Evolutionary conservation across 2,113 vertebrate species (phyloP).

Genomic region (Spilogale gracilis): DNA sequence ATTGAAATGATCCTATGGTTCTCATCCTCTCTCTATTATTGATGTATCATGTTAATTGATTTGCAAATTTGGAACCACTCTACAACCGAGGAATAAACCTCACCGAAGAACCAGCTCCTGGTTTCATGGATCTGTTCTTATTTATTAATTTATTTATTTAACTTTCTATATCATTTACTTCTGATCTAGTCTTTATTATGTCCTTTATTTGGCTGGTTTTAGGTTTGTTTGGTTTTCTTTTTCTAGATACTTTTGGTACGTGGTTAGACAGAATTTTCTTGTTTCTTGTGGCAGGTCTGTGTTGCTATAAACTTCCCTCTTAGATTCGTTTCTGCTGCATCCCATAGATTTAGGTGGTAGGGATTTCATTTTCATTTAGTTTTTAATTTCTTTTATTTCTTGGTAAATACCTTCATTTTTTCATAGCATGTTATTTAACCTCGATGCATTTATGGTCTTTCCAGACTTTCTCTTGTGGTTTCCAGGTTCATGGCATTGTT

Average conservation of each 20-base stretch:
- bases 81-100: background rate
- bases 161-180: background rate
- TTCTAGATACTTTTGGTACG: background rate
- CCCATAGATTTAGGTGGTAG: background rate
- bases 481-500: background rate
- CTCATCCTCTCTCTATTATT: background rate
- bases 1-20: background rate
- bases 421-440: background rate
- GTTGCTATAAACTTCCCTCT: background rate
- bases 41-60: background rate
- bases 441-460: background rate
- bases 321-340: background rate
- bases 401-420: background rate
- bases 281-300: background rate
- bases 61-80: background rate
- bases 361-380: background rate
- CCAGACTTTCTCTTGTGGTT: background rate
- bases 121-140: background rate
- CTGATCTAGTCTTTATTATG: background rate
- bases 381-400: background rate
- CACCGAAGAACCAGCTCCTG: background rate
- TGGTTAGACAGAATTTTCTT: background rate
- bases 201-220: background rate
- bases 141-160: background rate
- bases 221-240: background rate